Percentiles rank a stretch among this genome's conserved stretches.
phyloP scores from a whole-genome alignment of 2,113 vertebrate genomes.

The Micromys minutus region DNA sequence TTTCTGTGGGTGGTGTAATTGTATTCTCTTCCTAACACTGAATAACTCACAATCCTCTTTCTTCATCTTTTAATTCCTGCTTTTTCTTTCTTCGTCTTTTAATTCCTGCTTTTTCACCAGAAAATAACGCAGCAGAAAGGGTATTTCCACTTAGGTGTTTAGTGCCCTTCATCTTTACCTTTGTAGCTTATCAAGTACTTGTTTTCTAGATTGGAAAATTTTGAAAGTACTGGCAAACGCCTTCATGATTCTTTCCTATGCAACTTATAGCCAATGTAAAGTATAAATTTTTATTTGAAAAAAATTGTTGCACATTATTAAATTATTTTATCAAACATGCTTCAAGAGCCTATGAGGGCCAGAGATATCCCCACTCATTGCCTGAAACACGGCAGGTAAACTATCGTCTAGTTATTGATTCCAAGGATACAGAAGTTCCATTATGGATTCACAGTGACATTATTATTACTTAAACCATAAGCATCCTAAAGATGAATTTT shows the following conservation, averaged over 20 bases:
- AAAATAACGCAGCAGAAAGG: not conserved
- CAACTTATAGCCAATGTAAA: not conserved
- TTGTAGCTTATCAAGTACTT: not conserved
- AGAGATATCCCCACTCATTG: not conserved
- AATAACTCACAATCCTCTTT: not conserved
- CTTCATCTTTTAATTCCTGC: not conserved
- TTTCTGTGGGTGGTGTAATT: not conserved
- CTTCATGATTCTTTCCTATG: not conserved
- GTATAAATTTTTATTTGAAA: not conserved
- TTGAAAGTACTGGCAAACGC: not conserved
- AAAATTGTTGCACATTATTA: not conserved
- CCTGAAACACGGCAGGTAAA: not conserved
- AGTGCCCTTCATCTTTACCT: not conserved
- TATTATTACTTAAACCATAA: conserved; percentile 20
- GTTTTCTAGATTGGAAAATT: not conserved
- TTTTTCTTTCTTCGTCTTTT: not conserved
- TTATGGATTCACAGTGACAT: not conserved
- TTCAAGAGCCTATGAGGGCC: not conserved
- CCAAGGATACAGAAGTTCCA: not conserved
- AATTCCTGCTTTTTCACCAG: not conserved
- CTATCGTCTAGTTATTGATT: not conserved
- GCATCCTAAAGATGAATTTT: not conserved
- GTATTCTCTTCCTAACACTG: accelerated
- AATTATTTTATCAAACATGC: conserved; percentile 1
- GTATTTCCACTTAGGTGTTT: not conserved